These are phyloP conservation scores for Galerucella pusilla DNA, from an alignment of 2,888 invertebrate species.

Conservation along the genomic window DNA sequence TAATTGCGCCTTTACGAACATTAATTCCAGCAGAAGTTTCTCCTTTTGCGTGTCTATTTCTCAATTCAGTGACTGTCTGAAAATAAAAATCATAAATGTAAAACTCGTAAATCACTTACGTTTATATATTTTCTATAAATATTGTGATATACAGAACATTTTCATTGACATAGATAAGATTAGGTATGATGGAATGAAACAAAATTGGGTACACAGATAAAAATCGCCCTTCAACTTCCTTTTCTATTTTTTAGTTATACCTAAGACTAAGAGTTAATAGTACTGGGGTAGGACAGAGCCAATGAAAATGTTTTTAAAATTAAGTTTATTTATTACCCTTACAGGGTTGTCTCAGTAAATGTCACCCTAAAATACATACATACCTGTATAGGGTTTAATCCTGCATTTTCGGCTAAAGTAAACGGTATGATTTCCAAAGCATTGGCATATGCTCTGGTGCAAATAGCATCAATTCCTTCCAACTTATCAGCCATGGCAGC, in stretches of 20 bases:
- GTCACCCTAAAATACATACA: not conserved
- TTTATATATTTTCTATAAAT: too few relatives aligned
- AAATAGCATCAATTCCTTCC: slow-evolving; percentile 94
- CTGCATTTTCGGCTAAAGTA: slow-evolving; percentile 90
- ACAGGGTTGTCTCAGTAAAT: not conserved
- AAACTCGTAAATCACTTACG: too few relatives aligned
- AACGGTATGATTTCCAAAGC: slow-evolving; percentile 94
- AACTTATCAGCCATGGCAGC: slow-evolving; percentile 84
- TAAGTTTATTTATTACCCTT: not conserved
- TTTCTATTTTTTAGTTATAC: too few relatives aligned
- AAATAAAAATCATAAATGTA: slow-evolving; percentile 27
- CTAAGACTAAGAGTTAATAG: too few relatives aligned
- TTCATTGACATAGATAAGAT: too few relatives aligned
- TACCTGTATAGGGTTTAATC: slow-evolving; percentile 64
- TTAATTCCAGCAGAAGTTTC: slow-evolving; percentile 93
- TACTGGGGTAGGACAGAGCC: too few relatives aligned
- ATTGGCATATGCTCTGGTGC: slow-evolving; percentile 94
- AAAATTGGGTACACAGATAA: too few relatives aligned
- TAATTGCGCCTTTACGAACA: slow-evolving; percentile 95
- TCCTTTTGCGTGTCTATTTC: slow-evolving; percentile 91
- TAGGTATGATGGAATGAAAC: too few relatives aligned
- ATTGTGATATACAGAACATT: too few relatives aligned
- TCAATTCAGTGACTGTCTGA: slow-evolving; percentile 92
- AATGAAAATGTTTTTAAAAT: too few relatives aligned
- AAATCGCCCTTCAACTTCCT: too few relatives aligned